These are phyloP conservation scores for Muricea muricata DNA, from an alignment of 92 coral and sea anemone genomes.

Conservation along the genomic window DNA sequence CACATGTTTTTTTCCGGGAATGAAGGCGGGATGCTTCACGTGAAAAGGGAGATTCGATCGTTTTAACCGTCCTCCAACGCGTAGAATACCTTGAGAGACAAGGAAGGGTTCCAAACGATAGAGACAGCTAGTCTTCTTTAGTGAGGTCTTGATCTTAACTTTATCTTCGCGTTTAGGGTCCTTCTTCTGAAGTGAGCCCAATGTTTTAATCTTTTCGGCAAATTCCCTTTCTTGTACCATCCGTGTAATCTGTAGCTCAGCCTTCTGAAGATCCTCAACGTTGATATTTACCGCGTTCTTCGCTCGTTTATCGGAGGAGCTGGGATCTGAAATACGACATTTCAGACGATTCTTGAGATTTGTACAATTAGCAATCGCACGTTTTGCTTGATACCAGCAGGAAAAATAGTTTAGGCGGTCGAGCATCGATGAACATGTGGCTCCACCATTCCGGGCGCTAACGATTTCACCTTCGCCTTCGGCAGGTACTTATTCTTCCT, in stretches of 20 bases:
- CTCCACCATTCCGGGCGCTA: too few relatives aligned
- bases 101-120: slow-evolving; percentile 45
- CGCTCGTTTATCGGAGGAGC: background rate
- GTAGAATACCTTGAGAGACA: slow-evolving; percentile 38
- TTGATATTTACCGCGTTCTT: background rate
- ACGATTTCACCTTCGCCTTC: too few relatives aligned
- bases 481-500: background rate
- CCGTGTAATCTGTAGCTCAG: background rate
- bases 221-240: background rate
- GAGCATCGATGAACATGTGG: too few relatives aligned
- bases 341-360: slow-evolving; percentile 15
- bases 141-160: background rate
- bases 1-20: slow-evolving; percentile 19
- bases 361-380: slow-evolving; percentile 55
- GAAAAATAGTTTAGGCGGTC: slow-evolving; percentile 52
- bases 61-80: slow-evolving; percentile 58
- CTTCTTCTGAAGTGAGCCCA: slow-evolving; percentile 15
- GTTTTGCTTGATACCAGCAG: slow-evolving; percentile 63
- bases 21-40: slow-evolving; percentile 40
- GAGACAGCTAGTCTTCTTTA: slow-evolving; percentile 32
- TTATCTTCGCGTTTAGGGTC: background rate
- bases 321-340: background rate
- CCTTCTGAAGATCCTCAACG: background rate
- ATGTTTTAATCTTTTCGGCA: background rate
- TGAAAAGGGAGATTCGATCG: slow-evolving; percentile 32